These are phyloP conservation scores for Flexamia atlantica DNA, from an alignment of 2,888 invertebrate species.

Conservation along the genomic window DNA sequence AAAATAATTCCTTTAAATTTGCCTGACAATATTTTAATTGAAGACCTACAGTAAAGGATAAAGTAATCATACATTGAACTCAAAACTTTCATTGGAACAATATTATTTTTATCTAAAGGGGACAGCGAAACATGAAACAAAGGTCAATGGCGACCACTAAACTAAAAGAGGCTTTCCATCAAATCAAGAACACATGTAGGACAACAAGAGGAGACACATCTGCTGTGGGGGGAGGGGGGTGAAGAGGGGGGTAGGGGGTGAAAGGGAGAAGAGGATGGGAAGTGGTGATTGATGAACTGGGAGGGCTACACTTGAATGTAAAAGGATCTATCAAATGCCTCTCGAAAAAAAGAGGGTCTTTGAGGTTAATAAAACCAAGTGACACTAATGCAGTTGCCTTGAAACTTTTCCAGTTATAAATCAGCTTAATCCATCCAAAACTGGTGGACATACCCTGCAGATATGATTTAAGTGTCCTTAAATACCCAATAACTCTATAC, in stretches of 20 bases:
- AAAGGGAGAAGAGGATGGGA: neutral
- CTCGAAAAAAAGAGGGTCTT: neutral
- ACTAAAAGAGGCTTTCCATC: neutral
- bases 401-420: neutral
- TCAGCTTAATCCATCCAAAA: too few relatives aligned
- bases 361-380: neutral
- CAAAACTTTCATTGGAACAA: too few relatives aligned
- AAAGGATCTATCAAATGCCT: slow-evolving; percentile 7
- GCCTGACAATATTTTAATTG: too few relatives aligned
- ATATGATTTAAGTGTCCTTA: too few relatives aligned
- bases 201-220: neutral
- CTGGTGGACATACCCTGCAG: too few relatives aligned
- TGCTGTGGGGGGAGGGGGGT: neutral
- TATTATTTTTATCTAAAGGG: too few relatives aligned
- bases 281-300: slow-evolving; percentile 13
- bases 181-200: neutral
- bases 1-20: too few relatives aligned
- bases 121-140: neutral
- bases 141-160: neutral
- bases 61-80: too few relatives aligned
- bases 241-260: neutral
- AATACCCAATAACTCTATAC: too few relatives aligned
- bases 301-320: neutral
- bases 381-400: too few relatives aligned
- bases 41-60: too few relatives aligned